phyloP scores from a whole-genome alignment of 2,797 vertebrate species.

The Moxostoma hubbsi region DNA sequence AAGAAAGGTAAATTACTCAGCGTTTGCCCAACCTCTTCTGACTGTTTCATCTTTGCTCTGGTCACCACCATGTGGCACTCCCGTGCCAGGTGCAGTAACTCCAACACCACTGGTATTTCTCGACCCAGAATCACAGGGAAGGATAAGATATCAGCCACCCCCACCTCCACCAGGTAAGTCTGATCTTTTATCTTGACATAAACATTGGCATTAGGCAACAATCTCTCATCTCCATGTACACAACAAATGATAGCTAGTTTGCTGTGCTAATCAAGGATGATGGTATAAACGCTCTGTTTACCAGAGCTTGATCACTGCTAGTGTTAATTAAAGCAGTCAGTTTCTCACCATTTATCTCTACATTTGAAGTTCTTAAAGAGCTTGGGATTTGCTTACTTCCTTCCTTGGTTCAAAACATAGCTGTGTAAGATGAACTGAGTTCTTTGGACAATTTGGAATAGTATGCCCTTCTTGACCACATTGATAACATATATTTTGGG shows the following conservation, averaged over 20 bases:
- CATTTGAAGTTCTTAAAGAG: too few species aligned
- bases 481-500: conserved; percentile 5
- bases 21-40: background rate
- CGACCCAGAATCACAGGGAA: background rate
- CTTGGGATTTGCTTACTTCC: too few species aligned
- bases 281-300: too few species aligned
- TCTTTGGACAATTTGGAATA: background rate
- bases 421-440: too few species aligned
- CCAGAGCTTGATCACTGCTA: too few species aligned
- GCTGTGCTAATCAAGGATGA: too few species aligned
- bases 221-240: background rate
- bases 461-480: conserved; percentile 32
- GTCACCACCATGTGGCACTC: background rate
- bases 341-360: too few species aligned
- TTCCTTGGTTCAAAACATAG: too few species aligned
- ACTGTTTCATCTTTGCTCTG: background rate
- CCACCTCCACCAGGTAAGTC: background rate
- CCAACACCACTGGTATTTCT: background rate
- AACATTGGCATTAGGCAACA: background rate
- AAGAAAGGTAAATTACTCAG: background rate
- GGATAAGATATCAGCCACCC: background rate
- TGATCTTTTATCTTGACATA: background rate
- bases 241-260: background rate
- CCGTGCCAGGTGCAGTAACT: background rate
- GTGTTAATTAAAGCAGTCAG: too few species aligned